Evolutionary conservation across 23 tunicate genomes (phyloP), one percentile per base, ranked within the genome.

Genomic region (Styela clava): DNA sequence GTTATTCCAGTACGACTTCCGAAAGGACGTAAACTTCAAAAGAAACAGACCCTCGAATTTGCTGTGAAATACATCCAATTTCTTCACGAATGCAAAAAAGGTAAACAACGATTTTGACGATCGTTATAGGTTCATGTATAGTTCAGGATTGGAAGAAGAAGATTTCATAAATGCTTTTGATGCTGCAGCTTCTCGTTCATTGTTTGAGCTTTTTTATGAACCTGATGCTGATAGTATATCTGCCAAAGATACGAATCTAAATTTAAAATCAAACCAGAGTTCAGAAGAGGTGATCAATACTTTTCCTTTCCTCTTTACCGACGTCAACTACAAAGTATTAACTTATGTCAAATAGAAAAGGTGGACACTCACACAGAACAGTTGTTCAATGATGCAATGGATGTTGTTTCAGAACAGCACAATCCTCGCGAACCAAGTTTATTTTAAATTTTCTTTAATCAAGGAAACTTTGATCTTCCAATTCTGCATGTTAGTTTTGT

Each of bases 121-220:
- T 20, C 70, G 97, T 21, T 26, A 82, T 9, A 64, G 97, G 68
- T 91, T 91, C 56, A 36, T 76, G 81, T 91, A 90, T 90, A 74
- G 89, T 63, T 86, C 78, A 24, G 83, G 78, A 34, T 84, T 83
- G 37, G 90, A 82, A 18, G 86, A 91, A 34, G 64, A 65, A 33
- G 83, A 82, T 44, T 81, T 85, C 69, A 91, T 91, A 27, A 78
- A 91, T 72, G 90, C 97, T 33, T 85, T 91, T 67, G 97, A 91
- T 56, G 87, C 84, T 1, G 97, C 97, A 2, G 90, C 76, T 25
- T 37, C 56, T 44, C 56, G 56, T 44, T 5, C 56, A n/a, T n/a
- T n/a, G n/a, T n/a, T n/a, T n/a, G n/a, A n/a, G n/a, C n/a, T n/a
- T n/a, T n/a, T n/a, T n/a, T n/a, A n/a, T n/a, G n/a, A n/a, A n/a